Evolutionary conservation across 64 coral and sea anemone genomes (phyloP), one percentile per base, ranked within the genome.

Genomic region (Hydrozoanthus tunicans): DNA sequence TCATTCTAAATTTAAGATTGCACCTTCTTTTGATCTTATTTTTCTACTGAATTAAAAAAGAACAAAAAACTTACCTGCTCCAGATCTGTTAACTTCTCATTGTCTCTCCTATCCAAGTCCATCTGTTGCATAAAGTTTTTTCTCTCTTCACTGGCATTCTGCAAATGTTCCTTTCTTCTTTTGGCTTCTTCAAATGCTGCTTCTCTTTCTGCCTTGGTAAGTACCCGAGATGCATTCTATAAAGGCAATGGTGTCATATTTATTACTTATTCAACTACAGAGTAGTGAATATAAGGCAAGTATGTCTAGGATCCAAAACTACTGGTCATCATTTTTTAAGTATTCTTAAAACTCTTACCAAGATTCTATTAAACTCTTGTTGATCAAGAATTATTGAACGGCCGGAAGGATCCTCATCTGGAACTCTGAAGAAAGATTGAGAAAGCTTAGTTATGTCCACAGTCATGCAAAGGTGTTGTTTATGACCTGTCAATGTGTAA

Each of bases 81-180:
- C 52, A 99, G 90, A 75, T 99, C 97, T 64, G 97, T 89, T 26
- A 95, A 74, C 77, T 94, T 95, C 64, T 93, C 97, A 90, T 99
- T 99, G 77, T 99, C 97, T 80, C 95, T 99, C 53, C 97, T 81
- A 25, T 99, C 90, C 51, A 99, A 62, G 17, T 99, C 97, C 97
- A 95, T 95, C 9, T 89, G 82, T 66, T 99, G 97, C 97, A 99
- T 99, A 77, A 91, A 99, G 63, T 93, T 99, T 53, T 99, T 99
- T 61, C 97, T 91, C 86, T 99, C 97, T 57, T 99, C 97, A 64
- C 90, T 91, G 57, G 94, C 94, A 93, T 99, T 93, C 73, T 95
- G 94, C 20, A 91, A 85, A n/a, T 80, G 59, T 55, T 95, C 97
- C 84, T 99, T 99, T 12, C 79, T 91, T 74, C 53, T 63, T 85